Conservation (phyloP, 35 echinoderm and acorn worm genomes). For the Lytechinus pictus region DNA sequence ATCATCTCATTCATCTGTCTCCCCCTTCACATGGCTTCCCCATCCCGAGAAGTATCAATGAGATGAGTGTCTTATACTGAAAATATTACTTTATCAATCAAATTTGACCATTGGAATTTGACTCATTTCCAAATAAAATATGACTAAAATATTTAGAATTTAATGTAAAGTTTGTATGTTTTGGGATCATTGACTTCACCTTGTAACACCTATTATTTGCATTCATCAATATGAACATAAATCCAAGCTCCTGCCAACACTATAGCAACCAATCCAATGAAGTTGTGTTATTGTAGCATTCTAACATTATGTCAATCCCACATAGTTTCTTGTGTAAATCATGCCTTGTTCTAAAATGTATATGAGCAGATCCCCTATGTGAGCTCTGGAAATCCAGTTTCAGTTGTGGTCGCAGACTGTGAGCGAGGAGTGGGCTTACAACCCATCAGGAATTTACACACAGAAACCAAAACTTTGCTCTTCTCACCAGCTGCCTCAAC, state of each 20-base stretch:
- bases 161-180: background rate
- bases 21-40: too few relatives aligned
- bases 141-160: background rate
- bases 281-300: background rate
- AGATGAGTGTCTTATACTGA: too few relatives aligned
- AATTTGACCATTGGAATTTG: too few relatives aligned
- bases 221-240: background rate
- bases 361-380: background rate
- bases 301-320: background rate
- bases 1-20: too few relatives aligned
- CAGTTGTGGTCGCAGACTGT: background rate
- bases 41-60: too few relatives aligned
- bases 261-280: background rate
- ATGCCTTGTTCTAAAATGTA: background rate
- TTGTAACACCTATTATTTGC: background rate
- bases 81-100: too few relatives aligned
- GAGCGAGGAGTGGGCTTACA: background rate
- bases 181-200: background rate
- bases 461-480: background rate
- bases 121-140: background rate
- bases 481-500: background rate
- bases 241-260: background rate
- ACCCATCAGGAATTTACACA: background rate
- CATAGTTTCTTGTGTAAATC: background rate
- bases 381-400: background rate